phyloP scores from a whole-genome alignment of 2,888 invertebrate species.

The Trichogramma evanescens region DNA sequence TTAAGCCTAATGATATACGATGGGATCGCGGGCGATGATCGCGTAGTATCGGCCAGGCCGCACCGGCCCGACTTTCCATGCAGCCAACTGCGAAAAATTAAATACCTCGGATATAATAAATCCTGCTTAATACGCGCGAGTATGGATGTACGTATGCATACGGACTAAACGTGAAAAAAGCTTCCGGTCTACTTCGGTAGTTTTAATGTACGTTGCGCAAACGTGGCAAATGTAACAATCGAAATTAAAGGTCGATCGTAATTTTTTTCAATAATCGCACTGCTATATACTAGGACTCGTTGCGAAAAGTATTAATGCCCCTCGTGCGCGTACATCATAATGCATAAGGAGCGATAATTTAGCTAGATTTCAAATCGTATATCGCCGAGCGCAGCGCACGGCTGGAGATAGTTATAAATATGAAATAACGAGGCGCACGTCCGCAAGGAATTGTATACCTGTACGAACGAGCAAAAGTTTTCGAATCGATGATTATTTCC shows the following conservation, averaged over 20 bases:
- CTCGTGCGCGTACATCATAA: neutral
- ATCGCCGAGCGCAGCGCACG: neutral
- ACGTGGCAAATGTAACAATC: constrained; percentile 1
- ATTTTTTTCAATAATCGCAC: constrained; percentile 7
- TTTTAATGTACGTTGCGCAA: constrained; percentile 1
- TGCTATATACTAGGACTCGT: neutral
- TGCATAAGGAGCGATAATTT: too few relatives aligned
- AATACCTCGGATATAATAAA: constrained; percentile 17
- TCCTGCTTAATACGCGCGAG: neutral
- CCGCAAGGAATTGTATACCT: too few relatives aligned
- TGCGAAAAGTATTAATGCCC: neutral
- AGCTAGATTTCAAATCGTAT: constrained; percentile 2
- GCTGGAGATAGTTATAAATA: too few relatives aligned
- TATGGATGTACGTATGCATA: too few relatives aligned
- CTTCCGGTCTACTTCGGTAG: constrained; percentile 16
- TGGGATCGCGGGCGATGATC: too few relatives aligned
- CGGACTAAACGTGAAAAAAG: constrained; percentile 6
- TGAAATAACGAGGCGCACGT: too few relatives aligned
- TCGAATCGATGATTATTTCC: too few relatives aligned
- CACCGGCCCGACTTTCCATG: neutral
- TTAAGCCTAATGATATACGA: too few relatives aligned
- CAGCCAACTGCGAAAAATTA: constrained; percentile 18
- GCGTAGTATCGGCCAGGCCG: too few relatives aligned
- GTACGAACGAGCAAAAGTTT: too few relatives aligned
- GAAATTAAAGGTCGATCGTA: constrained; percentile 17